Evolutionary conservation across 1,140 invertebrate species (phyloP), one percentile per base, ranked within the genome.

Genomic region (Agrilus planipennis): DNA sequence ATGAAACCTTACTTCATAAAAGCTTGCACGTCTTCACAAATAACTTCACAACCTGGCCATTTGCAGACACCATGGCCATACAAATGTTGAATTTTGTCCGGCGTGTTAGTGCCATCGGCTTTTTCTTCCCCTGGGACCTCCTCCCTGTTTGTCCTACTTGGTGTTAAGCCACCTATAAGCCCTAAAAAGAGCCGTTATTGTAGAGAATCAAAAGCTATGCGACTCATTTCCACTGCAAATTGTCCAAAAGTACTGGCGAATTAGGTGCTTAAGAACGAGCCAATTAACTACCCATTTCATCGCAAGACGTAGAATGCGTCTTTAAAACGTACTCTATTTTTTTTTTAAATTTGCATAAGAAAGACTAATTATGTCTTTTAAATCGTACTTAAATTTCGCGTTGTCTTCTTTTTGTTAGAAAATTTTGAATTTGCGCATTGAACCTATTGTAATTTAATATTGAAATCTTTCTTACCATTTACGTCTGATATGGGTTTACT

Each of bases 1-100:
- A n/a, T n/a, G n/a, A n/a, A n/a, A n/a, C n/a, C 80, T 82, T 69
- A 94, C 89, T 92, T 93, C 51, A 88, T 77, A 69, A 95, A 96
- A 49, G 83, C 72, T 58, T 81, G 75, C 53, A 87, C 79, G 60
- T 94, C 89, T 58, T 90, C 87, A 60, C 89, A 89, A 41, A 89
- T 76, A 28, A 80, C 77, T 69, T 95, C 91, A 70, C 92, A 96
- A 44, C 90, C 88, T 4, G 91, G 91, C 92, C 92, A 97, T 62
- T 92, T 92, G 70, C 92, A 97, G 6, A 94, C 82, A 4, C 89
- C 89, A 60, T 93, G 87, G 18, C 89, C 85, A 59, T 87, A 96
- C 10, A 95, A 70, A 17, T 84, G 81, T 62, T 89, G 84, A 46
- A 74, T 59, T 19, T 56, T 50, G 22, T 63, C 60, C 15, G 52